Evolutionary conservation across 35 echinoderm and acorn worm genomes (phyloP), one percentile per base, ranked within the genome.

Genomic region (Ptychodera flava): DNA sequence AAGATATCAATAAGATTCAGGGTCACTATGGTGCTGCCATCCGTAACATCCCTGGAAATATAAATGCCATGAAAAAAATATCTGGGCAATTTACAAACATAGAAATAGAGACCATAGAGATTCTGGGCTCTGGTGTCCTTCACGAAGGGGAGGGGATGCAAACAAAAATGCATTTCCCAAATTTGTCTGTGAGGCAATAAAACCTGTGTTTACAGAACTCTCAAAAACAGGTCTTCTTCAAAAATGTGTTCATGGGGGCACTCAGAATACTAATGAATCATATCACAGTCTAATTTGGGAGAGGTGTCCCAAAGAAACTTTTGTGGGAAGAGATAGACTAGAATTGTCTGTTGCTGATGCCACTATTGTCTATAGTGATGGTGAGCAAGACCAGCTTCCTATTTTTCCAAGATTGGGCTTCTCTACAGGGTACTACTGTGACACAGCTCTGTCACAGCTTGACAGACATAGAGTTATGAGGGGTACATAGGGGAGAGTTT

Each of bases 11-110:
- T 31, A 33, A n/a, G n/a, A n/a, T n/a, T n/a, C n/a, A n/a, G n/a
- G n/a, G n/a, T 1, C 84, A 85, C 76, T 85, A 85, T 76, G 84
- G 84, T 27, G 84, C 35, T 64, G 84, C 84, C 34, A 85, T 85
- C 12, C 29, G 84, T 16, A 75, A 75, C 31, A 85, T 64, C 36
- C n/a, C 2, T 28, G 84, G 84, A 38, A 31, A 85, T 45, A 75
- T 29, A 16, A 22, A 76, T n/a, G 1, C 0, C n/a, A n/a, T 52
- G 85, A 53, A 78, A 22, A 35, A 82, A 78, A 92, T 91, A 78
- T 36, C 33, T 64, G 38, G 84, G 76, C 38, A 64, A 85, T 85
- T 77, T 76, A 64, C 45, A 35, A 38, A 14, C 84, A 85, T 35
- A 35, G 84, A 45, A 38, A 45, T 28, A 28, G 36, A 85, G 84